Evolutionary conservation across 2,113 vertebrate species (phyloP), one percentile per base, ranked within the genome.

Genomic region (Falco punctatus): DNA sequence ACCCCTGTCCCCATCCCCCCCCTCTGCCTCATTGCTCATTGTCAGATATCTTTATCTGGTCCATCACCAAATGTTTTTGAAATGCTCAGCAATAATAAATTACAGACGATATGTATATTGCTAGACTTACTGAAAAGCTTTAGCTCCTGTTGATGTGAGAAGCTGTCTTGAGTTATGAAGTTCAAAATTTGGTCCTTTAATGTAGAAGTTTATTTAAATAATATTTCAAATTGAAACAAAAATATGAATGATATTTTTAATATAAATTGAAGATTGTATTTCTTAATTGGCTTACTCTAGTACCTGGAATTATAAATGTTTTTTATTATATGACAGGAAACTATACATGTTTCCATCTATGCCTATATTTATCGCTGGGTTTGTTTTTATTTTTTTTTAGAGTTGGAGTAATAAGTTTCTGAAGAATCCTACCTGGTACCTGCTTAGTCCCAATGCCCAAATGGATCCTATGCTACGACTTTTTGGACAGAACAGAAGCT

Each of bases 271-370:
- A 70, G 18, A 46, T 48, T 61, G 5, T 49, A 15, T 52, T 57
- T 90, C 40, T 67, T 73, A 40, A 49, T 70, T 64, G 23, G 18
- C 33, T 82, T 83, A 48, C 13, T 2, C 32, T 11, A 79, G 49
- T 32, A 24, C 5, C 21, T 10, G 44, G 12, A 40, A 28, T 30
- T 82, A 35, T 11, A 79, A 49, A 78, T n/a, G 3, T 11, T 22
- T 81, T 75, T 17, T 58, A 5, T 44, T 28, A 3, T 19, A 7
- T 61, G 44, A 42, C 58, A 52, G 16, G 86, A 49, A 65, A 44
- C 1, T 15, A 65, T 64, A 51, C 3, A 23, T 0, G 0, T n/a
- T 83, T 86, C 5, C 7, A 17, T 14, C 15, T 23, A 6, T 59
- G 14, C 3, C 15, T n/a, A 3, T 57, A 48, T 71, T 81, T 16